Evolutionary conservation across 2,113 vertebrate genomes (phyloP), one percentile per base, ranked within the genome.

Genomic region (Oryzias celebensis): DNA sequence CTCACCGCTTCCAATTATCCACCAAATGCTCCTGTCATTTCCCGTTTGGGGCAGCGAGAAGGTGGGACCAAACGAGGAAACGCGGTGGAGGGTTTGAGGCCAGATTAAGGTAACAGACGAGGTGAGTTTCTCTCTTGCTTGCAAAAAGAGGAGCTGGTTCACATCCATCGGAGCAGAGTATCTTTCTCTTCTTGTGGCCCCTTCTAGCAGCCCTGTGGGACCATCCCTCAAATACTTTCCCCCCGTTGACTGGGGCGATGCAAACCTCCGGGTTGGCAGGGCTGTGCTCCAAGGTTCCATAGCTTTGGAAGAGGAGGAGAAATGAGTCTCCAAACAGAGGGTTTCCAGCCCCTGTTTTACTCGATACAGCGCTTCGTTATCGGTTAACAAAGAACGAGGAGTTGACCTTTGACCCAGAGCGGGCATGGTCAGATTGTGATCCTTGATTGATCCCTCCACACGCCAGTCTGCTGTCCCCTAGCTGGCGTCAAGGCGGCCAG

Each of bases 281-380:
- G 80, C 77, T 85, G 80, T 84, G 83, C 82, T 87, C 86, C 84
- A 75, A 61, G 78, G 73, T 82, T 83, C 82, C 75, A 62, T 78
- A 78, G 82, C 85, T 87, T 87, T 88, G 85, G 86, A 87, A 89
- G 77, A 85, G 78, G 77, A 85, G 77, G 82, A 83, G 66, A 78
- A 75, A 78, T 72, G 68, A 80, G 74, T 78, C 67, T 79, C 71
- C 62, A 82, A 85, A 83, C 80, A 68, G 68, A 73, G 81, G 58
- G 62, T 69, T 49, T 53, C 57, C 59, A 5, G 3, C 48, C 80
- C 75, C 77, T 3, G 65, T 80, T 81, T 75, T 62, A 75, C 76
- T 85, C 74, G 74, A 86, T 87, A 90, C 88, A 90, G 86, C 86
- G 84, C 88, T 85, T 88, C 74, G 63, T 75, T 78, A 73, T 81